Percentiles rank a stretch among this genome's conserved stretches.
phyloP scores from a whole-genome alignment of 2,113 vertebrate species.

The Sebastes fasciatus region DNA sequence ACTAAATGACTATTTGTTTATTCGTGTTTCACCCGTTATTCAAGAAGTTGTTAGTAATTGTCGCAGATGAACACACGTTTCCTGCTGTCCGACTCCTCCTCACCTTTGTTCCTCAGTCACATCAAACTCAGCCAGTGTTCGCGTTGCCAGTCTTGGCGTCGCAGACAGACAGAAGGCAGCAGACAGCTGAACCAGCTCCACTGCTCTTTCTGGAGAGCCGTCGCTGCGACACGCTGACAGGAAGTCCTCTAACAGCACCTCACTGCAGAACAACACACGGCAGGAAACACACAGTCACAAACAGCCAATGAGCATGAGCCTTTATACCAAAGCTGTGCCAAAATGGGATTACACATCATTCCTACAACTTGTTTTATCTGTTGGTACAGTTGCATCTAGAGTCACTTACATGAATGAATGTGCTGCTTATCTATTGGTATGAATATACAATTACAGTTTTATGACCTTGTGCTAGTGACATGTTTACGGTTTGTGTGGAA shows the following conservation, averaged over 20 bases:
- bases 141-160: slow-evolving; percentile 79
- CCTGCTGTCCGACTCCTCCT: not conserved
- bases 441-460: not conserved
- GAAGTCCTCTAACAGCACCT: slow-evolving; percentile 84
- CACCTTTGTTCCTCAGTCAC: slow-evolving; percentile 78
- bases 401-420: not conserved
- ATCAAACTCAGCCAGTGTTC: slow-evolving; percentile 44
- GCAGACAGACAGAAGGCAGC: slow-evolving; percentile 83
- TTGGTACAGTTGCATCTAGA: not conserved
- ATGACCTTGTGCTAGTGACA: not conserved
- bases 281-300: not conserved
- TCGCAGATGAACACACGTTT: too few relatives aligned
- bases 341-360: not conserved
- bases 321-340: not conserved
- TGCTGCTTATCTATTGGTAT: too few relatives aligned
- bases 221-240: slow-evolving; percentile 78
- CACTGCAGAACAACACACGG: slow-evolving; percentile 74
- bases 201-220: slow-evolving; percentile 74
- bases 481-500: not conserved
- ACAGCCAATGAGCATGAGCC: not conserved
- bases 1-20: too few relatives aligned
- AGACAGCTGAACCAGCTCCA: slow-evolving; percentile 89
- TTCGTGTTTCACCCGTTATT: too few relatives aligned
- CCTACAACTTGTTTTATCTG: not conserved
- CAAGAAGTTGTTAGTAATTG: too few relatives aligned